These are phyloP conservation scores for Brachionus paranguensis DNA, from an alignment of 1,140 invertebrate species.

Conservation along the genomic window DNA sequence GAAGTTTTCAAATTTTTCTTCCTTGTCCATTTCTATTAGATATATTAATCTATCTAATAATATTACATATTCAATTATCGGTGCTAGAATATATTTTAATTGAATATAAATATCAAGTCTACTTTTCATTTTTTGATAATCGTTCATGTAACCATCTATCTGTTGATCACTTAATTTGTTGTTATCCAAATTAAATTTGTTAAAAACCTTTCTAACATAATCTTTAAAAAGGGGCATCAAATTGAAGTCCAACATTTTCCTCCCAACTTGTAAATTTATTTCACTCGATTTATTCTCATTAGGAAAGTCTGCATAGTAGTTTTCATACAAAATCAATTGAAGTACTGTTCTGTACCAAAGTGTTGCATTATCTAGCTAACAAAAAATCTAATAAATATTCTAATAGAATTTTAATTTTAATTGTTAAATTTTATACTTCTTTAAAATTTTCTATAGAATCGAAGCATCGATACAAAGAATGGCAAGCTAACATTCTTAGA, in stretches of 20 bases:
- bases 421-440: background rate
- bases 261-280: background rate
- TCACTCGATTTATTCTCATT: background rate
- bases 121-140: background rate
- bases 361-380: background rate
- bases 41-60: constrained; percentile 28
- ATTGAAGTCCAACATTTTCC: background rate
- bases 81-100: constrained; percentile 29
- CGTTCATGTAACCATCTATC: background rate
- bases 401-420: background rate
- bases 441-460: constrained; percentile 53
- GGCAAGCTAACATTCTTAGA: constrained; percentile 73
- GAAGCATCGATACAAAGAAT: constrained; percentile 65
- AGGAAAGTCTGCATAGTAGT: background rate
- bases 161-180: background rate
- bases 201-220: constrained; percentile 31
- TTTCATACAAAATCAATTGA: constrained; percentile 29
- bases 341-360: constrained; percentile 29
- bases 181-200: constrained; percentile 23
- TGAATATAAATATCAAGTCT: constrained; percentile 30
- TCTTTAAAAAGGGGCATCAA: constrained; percentile 17
- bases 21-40: constrained; percentile 5
- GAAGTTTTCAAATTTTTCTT: background rate
- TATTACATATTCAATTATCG: constrained; percentile 31
- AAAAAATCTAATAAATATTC: too few species aligned